Evolutionary conservation across 2,113 vertebrate genomes (phyloP), one percentile per base, ranked within the genome.

Genomic region (Narcine bancroftii): DNA sequence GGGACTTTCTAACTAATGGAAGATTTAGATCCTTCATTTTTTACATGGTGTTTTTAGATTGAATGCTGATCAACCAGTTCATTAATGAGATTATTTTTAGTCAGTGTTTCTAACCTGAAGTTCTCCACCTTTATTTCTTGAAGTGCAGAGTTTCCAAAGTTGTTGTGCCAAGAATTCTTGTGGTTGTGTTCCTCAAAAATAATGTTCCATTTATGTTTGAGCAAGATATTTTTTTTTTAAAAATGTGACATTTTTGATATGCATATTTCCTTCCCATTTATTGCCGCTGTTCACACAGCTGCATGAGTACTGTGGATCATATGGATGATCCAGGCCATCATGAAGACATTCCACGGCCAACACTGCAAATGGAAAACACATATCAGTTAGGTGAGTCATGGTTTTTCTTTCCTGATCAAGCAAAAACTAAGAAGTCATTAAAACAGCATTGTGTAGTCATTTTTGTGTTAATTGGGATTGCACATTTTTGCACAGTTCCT

Each of bases 331-430:
- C 95, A 0, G 95, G 95, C 42, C 96, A 95, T 73, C 95, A 93
- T 33, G 97, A 97, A 0, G 96, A 96, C 87, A 93, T 93, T 33
- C 89, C 94, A 60, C 93, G 92, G 15, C 93, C 94, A 21, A 45
- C 92, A 1, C 89, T 95, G 39, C 95, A 94, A 33, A 93, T 95
- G 96, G 97, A 97, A 93, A 98, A 98, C 94, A 97, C 97, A 10
- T 97, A 97, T 83, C 97, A 96, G 91, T 69, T 97, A 92, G 96
- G 98, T 98, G 93, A 95, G 94, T 91, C 69, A n/a, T 11, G 15
- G 33, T n/a, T 60, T 63, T 60, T 87, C 33, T 36, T 63, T 33
- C 60, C 9, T 87, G 36, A 87, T 85, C 53, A 26, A 9, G 9
- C 53, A 60, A 60, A 87, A 53, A 63, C 5, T n/a, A 63, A n/a